These are phyloP conservation scores for Calliphora vomitoria DNA, from an alignment of 2,888 invertebrate genomes.

Conservation along the genomic window DNA sequence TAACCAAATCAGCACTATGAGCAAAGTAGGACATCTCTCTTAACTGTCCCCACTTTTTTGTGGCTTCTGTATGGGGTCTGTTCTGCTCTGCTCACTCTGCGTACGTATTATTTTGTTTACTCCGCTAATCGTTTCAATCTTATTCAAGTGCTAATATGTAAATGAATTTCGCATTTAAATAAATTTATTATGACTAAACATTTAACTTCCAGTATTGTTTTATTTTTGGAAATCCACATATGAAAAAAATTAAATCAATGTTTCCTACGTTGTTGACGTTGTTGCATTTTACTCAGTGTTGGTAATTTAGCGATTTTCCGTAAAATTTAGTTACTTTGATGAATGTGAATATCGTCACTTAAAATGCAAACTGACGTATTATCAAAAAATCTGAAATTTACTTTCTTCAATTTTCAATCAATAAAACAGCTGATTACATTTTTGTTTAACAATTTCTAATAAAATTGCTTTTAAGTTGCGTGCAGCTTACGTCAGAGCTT, in stretches of 20 bases:
- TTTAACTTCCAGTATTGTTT: conserved; percentile 47
- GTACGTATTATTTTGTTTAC: conserved; percentile 22
- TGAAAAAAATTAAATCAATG: conserved; percentile 51
- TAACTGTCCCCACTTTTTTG: conserved; percentile 47
- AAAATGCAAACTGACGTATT: no score
- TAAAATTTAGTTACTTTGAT: no score
- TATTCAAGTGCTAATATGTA: conserved; percentile 49
- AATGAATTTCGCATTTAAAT: conserved; percentile 49
- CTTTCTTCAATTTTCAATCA: no score
- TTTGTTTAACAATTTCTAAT: no score
- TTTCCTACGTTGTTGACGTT: conserved; percentile 51
- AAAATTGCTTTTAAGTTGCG: no score
- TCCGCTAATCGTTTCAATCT: not conserved
- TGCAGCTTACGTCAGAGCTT: no score
- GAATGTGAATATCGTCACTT: no score
- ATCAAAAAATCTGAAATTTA: no score
- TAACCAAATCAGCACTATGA: conserved; percentile 88
- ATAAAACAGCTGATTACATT: no score
- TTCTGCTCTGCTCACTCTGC: not conserved
- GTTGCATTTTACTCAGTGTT: conserved; percentile 46
- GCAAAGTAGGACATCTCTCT: conserved; percentile 81
- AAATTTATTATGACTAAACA: conserved; percentile 57
- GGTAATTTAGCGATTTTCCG: not conserved
- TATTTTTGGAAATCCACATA: conserved; percentile 46
- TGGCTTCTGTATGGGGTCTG: conserved; percentile 53